phyloP scores from a whole-genome alignment of 2,797 vertebrate species.

The Coregonus sp. region DNA sequence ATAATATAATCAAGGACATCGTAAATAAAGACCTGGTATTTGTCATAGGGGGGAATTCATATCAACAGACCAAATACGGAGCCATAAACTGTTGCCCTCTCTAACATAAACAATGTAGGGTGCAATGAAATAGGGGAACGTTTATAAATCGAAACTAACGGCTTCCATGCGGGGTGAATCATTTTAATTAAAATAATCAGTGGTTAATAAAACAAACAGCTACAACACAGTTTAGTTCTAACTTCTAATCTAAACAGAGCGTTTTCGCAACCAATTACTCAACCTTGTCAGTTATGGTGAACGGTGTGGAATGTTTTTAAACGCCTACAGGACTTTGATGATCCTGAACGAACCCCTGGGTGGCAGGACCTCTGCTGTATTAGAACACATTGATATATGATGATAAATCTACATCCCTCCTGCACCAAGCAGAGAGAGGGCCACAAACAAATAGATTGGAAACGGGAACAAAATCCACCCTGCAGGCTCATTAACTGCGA shows the following conservation, averaged over 20 bases:
- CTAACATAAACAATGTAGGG: background rate
- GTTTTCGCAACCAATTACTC: conserved; percentile 9
- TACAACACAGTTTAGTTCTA: background rate
- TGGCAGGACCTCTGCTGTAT: background rate
- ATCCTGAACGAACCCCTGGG: background rate
- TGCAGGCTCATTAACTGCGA: background rate
- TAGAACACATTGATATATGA: background rate
- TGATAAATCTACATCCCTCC: conserved; percentile 5
- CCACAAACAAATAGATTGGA: conserved; percentile 3
- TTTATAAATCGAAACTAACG: conserved; percentile 18
- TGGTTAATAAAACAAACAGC: conserved; percentile 3
- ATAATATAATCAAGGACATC: conserved; percentile 16
- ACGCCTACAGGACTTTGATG: background rate
- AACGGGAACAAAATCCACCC: background rate
- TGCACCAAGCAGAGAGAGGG: background rate
- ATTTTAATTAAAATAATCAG: conserved; percentile 34
- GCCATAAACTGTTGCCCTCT: conserved; percentile 18
- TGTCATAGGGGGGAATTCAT: conserved; percentile 14
- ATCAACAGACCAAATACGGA: conserved; percentile 7
- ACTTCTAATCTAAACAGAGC: background rate
- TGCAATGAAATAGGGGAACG: background rate
- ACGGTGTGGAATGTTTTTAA: background rate
- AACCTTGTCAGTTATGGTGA: background rate
- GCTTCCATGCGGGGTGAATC: background rate
- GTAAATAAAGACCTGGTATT: conserved; percentile 29